Conservation (phyloP, 2,113 vertebrate species). For the Triplophysa dalaica region DNA sequence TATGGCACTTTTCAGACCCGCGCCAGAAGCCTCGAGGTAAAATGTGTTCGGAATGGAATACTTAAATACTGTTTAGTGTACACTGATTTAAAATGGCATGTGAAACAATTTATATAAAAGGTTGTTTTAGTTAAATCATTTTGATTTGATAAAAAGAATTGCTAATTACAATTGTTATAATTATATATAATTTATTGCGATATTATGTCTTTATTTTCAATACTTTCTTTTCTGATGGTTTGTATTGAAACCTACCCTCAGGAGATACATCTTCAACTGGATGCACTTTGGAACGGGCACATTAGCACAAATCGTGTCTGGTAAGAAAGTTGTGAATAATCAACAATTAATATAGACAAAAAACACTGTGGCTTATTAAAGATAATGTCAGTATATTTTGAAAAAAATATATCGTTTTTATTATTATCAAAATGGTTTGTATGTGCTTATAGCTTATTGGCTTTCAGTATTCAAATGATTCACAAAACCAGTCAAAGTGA, state of each 20-base stretch:
- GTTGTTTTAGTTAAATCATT: too few relatives aligned
- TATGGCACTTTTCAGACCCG: constrained; percentile 79
- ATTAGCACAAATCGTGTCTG: constrained; percentile 79
- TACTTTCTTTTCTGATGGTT: background rate
- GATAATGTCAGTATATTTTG: too few relatives aligned
- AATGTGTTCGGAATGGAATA: background rate
- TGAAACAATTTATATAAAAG: background rate
- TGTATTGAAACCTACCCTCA: constrained; percentile 58
- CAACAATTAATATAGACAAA: too few relatives aligned
- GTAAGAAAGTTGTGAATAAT: constrained; percentile 62
- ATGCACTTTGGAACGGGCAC: constrained; percentile 79
- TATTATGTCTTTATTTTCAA: too few relatives aligned
- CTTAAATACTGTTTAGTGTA: too few relatives aligned
- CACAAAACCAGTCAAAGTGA: too few relatives aligned
- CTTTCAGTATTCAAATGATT: background rate
- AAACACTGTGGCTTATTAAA: too few relatives aligned
- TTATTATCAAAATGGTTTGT: too few relatives aligned
- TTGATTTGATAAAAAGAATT: too few relatives aligned
- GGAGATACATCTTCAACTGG: constrained; percentile 84
- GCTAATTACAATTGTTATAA: too few relatives aligned
- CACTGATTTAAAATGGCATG: background rate
- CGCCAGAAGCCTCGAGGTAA: constrained; percentile 78
- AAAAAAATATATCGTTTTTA: too few relatives aligned
- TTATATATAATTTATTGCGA: too few relatives aligned
- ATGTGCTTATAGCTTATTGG: background rate